Base-by-base conservation (phyloP, 2,888 invertebrate genomes). In the Caenorhabditis becei region DNA sequence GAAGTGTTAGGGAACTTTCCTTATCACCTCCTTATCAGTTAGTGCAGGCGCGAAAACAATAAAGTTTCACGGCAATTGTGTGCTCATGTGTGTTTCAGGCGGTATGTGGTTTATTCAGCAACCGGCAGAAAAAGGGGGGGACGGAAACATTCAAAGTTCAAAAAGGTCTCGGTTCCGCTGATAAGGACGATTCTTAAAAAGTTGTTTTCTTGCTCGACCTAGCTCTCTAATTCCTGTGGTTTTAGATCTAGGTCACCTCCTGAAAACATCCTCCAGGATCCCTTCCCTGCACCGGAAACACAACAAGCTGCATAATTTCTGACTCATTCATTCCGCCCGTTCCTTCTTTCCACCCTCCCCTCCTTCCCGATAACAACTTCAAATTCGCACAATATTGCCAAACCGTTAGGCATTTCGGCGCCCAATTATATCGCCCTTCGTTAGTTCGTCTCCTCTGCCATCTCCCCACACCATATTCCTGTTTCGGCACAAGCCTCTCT, bases 401-500 rank as follows among this genome's bases (percentile, higher is more conserved):
- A 71, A 62, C 71, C 61, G 71, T 71, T 71, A 41, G 51, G 61
- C 58, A 71, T 41, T 53, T 28, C 71, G 53, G 37, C 71, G 53
- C 44, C 63, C 72, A 72, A 71, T 71, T 71, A 71, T 61, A 58
- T 62, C 65, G 65, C 53, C 66, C 32, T 61, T 37, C 63, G 28
- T 63, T 49, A 26, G 56, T 74, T 66, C 75, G 54, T 58, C 77
- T 67, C 54, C 49, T 37, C 61, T 77, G 63, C 67, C 77, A 69
- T 63, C 26, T n/a, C 53, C 23, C 37, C 28, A 44, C 56, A 54
- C 61, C 77, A 61, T 69, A 75, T 75, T 75, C 75, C 75, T 66
- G 75, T 75, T 75, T 75, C 35, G 37, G 66, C 32, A 65, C 37
- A 74, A 65, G 65, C 66, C 66, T 61, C 54, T 77, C 62, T 77